Evolutionary conservation across 2,888 invertebrate genomes (phyloP).

Genomic region (Patella depressa): DNA sequence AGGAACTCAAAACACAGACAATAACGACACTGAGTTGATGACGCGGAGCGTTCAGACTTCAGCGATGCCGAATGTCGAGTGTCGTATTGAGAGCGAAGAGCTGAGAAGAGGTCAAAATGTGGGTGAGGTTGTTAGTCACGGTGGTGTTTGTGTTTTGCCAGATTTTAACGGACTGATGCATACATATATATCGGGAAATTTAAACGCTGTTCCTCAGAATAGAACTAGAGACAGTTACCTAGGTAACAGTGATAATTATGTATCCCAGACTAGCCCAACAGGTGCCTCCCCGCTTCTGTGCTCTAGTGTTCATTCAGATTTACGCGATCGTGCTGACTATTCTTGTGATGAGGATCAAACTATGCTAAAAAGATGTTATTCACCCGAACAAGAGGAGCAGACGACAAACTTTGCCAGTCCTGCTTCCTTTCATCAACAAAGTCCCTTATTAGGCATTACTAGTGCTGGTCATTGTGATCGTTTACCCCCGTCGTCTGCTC

Average conservation of each 20-base stretch:
- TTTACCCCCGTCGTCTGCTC: background rate
- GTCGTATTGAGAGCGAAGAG: background rate
- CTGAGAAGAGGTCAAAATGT: background rate
- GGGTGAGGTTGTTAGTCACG: background rate
- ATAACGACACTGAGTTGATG: background rate
- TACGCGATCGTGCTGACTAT: constrained; percentile 13
- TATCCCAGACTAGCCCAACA: background rate
- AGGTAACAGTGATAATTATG: background rate
- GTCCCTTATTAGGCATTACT: background rate
- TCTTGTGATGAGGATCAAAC: constrained; percentile 26
- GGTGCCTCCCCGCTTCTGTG: background rate
- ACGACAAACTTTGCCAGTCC: background rate
- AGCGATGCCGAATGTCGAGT: constrained; percentile 8
- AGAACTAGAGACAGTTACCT: background rate
- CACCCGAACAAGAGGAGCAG: background rate
- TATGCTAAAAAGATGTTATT: constrained; percentile 13
- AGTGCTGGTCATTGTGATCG: no score
- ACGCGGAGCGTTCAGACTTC: background rate
- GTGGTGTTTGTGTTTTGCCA: constrained; percentile 1
- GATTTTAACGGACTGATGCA: background rate
- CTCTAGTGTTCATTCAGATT: background rate
- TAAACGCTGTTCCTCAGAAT: background rate
- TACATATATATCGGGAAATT: background rate
- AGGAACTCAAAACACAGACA: background rate
- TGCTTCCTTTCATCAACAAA: background rate